Conservation (phyloP, 1,140 invertebrate genomes). For the Lasioglossum baleicum region DNA sequence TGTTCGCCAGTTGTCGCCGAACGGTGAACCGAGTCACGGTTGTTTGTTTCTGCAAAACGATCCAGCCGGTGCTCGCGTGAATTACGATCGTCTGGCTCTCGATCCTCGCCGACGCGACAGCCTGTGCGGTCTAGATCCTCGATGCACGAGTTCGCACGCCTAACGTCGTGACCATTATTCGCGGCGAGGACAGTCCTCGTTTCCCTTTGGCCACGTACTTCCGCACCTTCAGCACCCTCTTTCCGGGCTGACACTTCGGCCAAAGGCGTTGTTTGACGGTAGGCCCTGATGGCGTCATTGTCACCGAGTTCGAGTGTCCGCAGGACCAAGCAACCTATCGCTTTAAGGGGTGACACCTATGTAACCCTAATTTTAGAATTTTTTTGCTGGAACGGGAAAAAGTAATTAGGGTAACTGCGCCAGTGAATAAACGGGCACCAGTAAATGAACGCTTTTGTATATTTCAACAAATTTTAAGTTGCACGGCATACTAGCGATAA, state of each 20-base stretch:
- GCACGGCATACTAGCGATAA: too few relatives aligned
- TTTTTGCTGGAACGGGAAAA: too few relatives aligned
- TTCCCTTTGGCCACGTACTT: conserved; percentile 38
- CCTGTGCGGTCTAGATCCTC: conserved; percentile 55
- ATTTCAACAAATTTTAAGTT: too few relatives aligned
- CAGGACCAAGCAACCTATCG: too few relatives aligned
- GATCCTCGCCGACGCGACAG: conserved; percentile 30
- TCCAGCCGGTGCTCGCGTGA: conserved; percentile 60
- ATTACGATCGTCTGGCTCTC: conserved; percentile 66
- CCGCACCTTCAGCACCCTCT: conserved; percentile 14
- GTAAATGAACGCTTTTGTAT: too few relatives aligned
- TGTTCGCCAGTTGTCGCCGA: conserved; percentile 47
- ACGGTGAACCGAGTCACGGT: conserved; percentile 47
- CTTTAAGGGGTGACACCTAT: too few relatives aligned
- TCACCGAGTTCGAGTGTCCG: too few relatives aligned
- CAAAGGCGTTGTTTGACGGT: conserved; percentile 1
- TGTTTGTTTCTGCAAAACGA: conserved; percentile 67
- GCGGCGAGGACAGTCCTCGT: conserved; percentile 23
- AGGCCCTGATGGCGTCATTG: too few relatives aligned
- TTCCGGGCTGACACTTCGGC: neutral
- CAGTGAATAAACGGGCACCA: too few relatives aligned
- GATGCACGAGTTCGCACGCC: conserved; percentile 8
- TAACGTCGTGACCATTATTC: conserved; percentile 52
- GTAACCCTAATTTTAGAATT: too few relatives aligned
- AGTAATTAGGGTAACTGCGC: too few relatives aligned